These are phyloP conservation scores for Machimus rusticus DNA, from an alignment of 2,888 invertebrate genomes.

Conservation along the genomic window DNA sequence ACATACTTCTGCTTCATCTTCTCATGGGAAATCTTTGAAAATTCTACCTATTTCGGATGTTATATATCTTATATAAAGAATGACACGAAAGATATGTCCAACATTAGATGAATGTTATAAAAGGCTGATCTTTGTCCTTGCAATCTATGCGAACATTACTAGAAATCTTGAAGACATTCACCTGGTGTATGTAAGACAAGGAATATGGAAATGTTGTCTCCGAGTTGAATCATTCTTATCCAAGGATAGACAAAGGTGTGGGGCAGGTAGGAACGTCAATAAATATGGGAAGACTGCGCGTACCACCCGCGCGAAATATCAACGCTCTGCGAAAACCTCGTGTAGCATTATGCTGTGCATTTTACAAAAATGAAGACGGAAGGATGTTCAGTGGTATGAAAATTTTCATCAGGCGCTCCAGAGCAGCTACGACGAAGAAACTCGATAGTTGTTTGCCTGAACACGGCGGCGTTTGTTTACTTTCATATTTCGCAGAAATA, in stretches of 20 bases:
- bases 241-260: background rate
- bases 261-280: background rate
- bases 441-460: constrained; percentile 16
- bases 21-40: background rate
- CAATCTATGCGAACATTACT: background rate
- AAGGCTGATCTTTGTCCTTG: constrained; percentile 1
- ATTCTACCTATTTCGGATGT: background rate
- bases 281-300: background rate
- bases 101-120: background rate
- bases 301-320: background rate
- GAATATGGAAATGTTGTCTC: constrained; percentile 13
- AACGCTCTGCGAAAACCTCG: background rate
- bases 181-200: background rate
- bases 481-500: constrained; percentile 15
- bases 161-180: background rate
- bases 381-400: constrained; percentile 17
- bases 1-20: background rate
- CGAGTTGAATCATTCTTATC: constrained; percentile 2
- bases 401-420: constrained; percentile 3
- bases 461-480: constrained; percentile 21
- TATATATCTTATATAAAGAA: background rate
- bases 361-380: constrained; percentile 16
- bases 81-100: background rate
- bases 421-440: background rate
- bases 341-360: constrained; percentile 2